Evolutionary conservation across 2,888 invertebrate genomes (phyloP), one percentile per base, ranked within the genome.

Genomic region (Zhuqinia jingwanae): DNA sequence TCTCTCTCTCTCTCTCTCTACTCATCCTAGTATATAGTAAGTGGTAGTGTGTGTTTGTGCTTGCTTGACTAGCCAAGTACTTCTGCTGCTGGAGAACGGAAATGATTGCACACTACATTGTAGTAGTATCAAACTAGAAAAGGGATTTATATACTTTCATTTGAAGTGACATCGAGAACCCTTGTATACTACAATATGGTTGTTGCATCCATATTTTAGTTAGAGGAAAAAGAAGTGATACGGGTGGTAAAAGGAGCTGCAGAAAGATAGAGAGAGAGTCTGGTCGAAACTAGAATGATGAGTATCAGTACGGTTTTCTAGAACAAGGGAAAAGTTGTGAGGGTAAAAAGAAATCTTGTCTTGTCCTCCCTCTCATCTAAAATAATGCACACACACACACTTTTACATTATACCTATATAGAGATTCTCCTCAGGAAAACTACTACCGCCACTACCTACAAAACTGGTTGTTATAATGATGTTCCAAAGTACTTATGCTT

Each of bases 391-490:
- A 50, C 22, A 22, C 13, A 73, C 47, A 1, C 47, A 22, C n/a
- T n/a, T n/a, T n/a, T n/a, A n/a, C n/a, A n/a, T n/a, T n/a, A n/a
- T n/a, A n/a, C n/a, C n/a, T n/a, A n/a, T 50, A 27, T 73, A 27
- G 47, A 73, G 8, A 27, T 50, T 50, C 22, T 30, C 15, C 1
- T 8, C 65, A 20, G 36, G 63, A 15, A 1, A 25, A 63, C 36
- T 36, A 8, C 25, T 8, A 45, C n/a, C 42, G 1, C 11, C 10
- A 30, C 30, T 20, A 36, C 42, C 42, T 42, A 36, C 42, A 65
- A 65, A 42, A 65, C 58, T 20, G 36, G 65, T 65, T n/a, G n/a
- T n/a, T 65, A 65, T 65, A 73, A 73, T 50, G 73, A 47, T 13
- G 47, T 25, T 73, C 25, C 50, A 1, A 25, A 13, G 0, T 73